Base-by-base conservation (phyloP, 2,113 vertebrate genomes). In the Peromyscus polionotus region DNA sequence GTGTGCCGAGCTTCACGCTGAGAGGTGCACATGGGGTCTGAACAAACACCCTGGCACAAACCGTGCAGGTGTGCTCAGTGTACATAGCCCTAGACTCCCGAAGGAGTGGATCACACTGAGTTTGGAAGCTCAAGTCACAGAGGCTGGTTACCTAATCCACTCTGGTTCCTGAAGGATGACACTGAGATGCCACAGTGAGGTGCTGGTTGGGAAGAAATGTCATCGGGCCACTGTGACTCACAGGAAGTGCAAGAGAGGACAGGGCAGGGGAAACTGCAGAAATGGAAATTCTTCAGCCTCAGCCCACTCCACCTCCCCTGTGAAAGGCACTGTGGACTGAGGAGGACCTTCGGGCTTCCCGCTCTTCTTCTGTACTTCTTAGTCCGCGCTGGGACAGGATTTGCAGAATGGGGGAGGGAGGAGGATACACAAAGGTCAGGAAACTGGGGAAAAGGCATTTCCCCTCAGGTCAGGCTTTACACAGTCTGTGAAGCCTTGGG, bases 41-140 rank as follows among this genome's bases (percentile, higher is more conserved):
- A 85, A 84, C 8, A 39, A 63, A 63, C 0, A 36, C 19, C 45
- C 1, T 28, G 65, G 48, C 24, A 1, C 24, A 92, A 92, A n/a
- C 86, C 10, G 16, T 2, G 12, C 70, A 73, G 24, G 13, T 7
- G 1, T 67, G 19, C 10, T 65, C 26, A 20, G 9, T 17, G 22
- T 12, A 28, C 1, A 28, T 1, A 22, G 14, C 19, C 68, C 65
- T 12, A 57, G 93, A 28, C 28, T 63, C 61, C 83, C 39, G 42
- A 42, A 42, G 42, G 42, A 42, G 42, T 51, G 48, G 81, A 22
- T 70, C 39, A 76, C 2, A 57, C 54, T 24, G n/a, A n/a, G n/a
- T 42, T 93, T 91, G 86, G 51, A 90, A 88, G 79, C 86, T 70
- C 57, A 91, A 85, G 61, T 92, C 39, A 92, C 61, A 80, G 57